A percentile compares a stretch with the other conserved stretches of the same genome.
These are phyloP conservation scores for Chlorocebus sabaeus DNA, from an alignment of 2,113 vertebrate genomes.

Conservation along the genomic window DNA sequence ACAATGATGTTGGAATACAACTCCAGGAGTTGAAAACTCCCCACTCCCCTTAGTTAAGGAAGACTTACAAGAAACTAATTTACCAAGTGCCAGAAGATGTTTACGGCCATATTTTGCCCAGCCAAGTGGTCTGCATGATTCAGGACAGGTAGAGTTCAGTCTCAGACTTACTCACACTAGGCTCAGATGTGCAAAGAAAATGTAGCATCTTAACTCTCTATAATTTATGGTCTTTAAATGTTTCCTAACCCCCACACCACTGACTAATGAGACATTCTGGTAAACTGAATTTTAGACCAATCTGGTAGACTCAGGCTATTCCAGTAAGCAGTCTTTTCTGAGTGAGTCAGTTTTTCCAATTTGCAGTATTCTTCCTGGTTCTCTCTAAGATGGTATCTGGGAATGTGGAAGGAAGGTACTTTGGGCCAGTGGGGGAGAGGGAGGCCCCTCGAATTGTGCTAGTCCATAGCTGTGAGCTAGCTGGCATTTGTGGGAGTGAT, in stretches of 20 bases:
- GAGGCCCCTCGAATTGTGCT: not conserved
- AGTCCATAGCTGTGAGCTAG: not conserved
- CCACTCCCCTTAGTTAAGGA: not conserved
- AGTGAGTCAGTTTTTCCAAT: conserved; percentile 51
- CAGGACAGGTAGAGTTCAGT: too few relatives aligned
- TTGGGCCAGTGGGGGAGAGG: not conserved
- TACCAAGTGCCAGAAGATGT: not conserved
- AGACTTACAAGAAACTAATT: not conserved
- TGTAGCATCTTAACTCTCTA: not conserved
- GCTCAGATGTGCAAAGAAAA: not conserved
- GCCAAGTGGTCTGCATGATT: not conserved
- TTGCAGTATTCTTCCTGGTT: not conserved
- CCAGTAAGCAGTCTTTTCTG: not conserved
- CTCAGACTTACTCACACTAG: not conserved
- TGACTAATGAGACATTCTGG: conserved; percentile 14
- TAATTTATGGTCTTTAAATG: not conserved
- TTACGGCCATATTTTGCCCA: not conserved
- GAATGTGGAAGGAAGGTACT: not conserved
- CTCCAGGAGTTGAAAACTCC: not conserved
- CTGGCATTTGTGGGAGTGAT: not conserved
- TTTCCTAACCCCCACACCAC: not conserved
- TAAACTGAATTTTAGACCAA: not conserved
- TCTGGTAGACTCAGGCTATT: conserved; percentile 5
- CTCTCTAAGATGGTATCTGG: conserved; percentile 13
- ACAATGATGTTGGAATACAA: too few relatives aligned